Evolutionary conservation across 2,797 vertebrate genomes (phyloP), one percentile per base, ranked within the genome.

Genomic region (Agapornis canus): DNA sequence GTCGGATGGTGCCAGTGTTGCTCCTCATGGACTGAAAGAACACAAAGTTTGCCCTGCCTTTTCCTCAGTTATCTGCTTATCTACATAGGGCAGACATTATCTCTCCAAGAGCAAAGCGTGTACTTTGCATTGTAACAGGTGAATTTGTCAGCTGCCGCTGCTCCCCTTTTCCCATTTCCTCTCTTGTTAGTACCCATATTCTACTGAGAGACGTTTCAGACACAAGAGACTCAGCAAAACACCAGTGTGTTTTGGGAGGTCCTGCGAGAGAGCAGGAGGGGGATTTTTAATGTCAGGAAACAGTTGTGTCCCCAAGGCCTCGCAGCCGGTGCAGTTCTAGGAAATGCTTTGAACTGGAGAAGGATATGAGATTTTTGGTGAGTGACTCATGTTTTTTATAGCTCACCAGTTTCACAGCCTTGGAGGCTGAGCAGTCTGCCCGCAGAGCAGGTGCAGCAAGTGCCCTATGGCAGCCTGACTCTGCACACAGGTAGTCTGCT

Each of bases 301-400:
- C 59, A 81, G 42, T 89, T 64, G 14, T 71, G 60, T 87, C 61
- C 94, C 91, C 93, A 89, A 93, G 89, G 69, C 61, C 84, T 85
- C 2, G 1, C 66, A 56, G 88, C n/a, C 0, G 0, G 45, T 47
- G 39, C 79, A 75, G 54, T 93, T 94, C 89, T 90, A 95, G 94
- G 89, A 96, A 95, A 78, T 1, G 10, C 85, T 96, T 96, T 90
- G 94, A 94, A 96, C 69, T 69, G 40, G 37, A 85, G 70, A 93
- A 81, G 51, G 82, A 82, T 76, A 83, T 31, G 84, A 72, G 47
- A 40, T 80, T 90, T 61, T 65, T 94, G 76, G 79, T 25, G 14
- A 59, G 43, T 86, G 87, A 93, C 80, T 92, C 73, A 80, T 79
- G 43, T 43, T 69, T 91, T 92, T 95, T 93, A 81, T 37, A 95